Evolutionary conservation across 2,797 vertebrate genomes (phyloP), one percentile per base, ranked within the genome.

Genomic region (Smutsia gigantea): DNA sequence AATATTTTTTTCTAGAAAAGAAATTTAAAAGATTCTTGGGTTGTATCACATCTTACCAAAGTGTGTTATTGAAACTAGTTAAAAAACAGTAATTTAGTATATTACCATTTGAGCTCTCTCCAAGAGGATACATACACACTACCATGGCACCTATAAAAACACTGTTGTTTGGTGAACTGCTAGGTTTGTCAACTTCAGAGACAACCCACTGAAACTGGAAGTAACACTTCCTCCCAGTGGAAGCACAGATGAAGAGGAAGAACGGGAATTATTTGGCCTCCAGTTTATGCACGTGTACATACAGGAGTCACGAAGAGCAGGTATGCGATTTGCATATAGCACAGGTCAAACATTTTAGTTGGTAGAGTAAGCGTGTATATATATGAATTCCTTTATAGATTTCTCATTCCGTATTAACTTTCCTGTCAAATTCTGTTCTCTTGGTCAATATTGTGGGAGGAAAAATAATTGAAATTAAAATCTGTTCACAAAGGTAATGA

Each of bases 181-280:
- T 98, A 99, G 99, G 98, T 99, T 99, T 98, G 99, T 99, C 93
- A 99, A 99, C 98, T 99, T 99, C 97, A 98, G 99, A 98, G 99
- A 99, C 98, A 99, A 99, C 75, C 99, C 99, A 13, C 91, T 99
- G 97, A 99, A 98, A 66, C 89, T 99, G 78, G 98, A 99, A 0
- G 97, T 99, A 96, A 98, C 96, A 0, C 98, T 99, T 81, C 98
- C 99, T 39, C 97, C 97, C 0, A 96, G 84, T 64, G 98, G 98
- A 29, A 96, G 94, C 23, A 4, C 82, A 21, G 95, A 97, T 1
- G 98, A 98, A 1, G 99, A 99, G 3, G 99, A 99, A 0, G 99
- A 99, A 97, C 98, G 98, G 85, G 99, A 99, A 97, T 98, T 99
- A 98, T 99, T 99, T 3, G 99, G 99, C 53, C 98, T 99, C 78